Conservation (phyloP, 2,113 vertebrate genomes). For the Etheostoma spectabile region DNA sequence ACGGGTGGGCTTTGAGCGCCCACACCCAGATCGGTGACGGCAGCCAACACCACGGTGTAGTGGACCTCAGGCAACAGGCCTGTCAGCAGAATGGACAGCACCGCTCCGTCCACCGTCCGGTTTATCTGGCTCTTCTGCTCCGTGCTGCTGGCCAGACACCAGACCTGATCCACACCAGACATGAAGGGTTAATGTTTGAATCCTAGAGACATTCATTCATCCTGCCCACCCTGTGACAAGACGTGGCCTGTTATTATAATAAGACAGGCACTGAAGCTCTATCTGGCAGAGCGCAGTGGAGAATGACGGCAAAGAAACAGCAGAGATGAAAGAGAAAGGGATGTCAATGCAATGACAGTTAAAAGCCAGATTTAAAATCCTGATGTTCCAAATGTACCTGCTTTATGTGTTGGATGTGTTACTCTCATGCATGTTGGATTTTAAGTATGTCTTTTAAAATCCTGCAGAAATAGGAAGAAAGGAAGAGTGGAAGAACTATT, state of each 20-base stretch:
- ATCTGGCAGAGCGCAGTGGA: constrained; percentile 11
- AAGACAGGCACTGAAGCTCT: background rate
- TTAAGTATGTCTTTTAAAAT: background rate
- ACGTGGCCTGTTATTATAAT: background rate
- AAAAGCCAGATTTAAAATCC: constrained; percentile 21
- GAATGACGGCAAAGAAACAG: constrained; percentile 27
- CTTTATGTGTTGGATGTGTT: background rate
- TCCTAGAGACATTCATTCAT: background rate
- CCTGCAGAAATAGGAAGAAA: background rate
- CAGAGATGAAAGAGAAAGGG: constrained; percentile 20
- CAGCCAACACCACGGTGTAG: constrained; percentile 89
- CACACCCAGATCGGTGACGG: constrained; percentile 89
- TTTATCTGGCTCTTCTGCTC: constrained; percentile 90
- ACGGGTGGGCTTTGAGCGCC: constrained; percentile 87
- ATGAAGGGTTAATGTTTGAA: constrained; percentile 7
- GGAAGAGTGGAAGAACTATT: background rate
- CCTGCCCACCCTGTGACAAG: background rate
- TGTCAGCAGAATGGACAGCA: constrained; percentile 85
- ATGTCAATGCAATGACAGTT: constrained; percentile 13
- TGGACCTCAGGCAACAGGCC: constrained; percentile 87
- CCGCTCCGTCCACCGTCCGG: constrained; percentile 87
- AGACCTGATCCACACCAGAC: constrained; percentile 85
- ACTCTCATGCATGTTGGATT: background rate
- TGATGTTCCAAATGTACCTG: background rate
- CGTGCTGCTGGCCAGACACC: constrained; percentile 90